A percentile compares a stretch with the other conserved stretches of the same genome.
phyloP scores from a whole-genome alignment of 2,113 vertebrate genomes.

The Dolichotis patagonum region DNA sequence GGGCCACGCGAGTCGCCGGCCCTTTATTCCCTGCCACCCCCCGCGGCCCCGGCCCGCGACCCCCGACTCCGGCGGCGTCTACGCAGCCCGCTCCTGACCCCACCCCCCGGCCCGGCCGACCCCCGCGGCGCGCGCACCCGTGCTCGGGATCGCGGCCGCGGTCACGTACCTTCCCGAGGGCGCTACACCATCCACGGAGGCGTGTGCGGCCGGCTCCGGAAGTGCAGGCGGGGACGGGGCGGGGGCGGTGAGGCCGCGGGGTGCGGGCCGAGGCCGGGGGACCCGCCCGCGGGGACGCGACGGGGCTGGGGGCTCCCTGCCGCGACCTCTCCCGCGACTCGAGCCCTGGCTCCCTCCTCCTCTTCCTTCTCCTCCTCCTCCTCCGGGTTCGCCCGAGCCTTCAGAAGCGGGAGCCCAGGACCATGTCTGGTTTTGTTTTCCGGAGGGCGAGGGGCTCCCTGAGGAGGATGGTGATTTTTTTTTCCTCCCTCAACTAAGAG shows the following conservation, averaged over 20 bases:
- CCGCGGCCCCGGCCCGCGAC: neutral
- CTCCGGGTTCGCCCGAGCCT: neutral
- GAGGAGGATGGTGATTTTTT: slow-evolving; percentile 55
- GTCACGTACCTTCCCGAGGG: slow-evolving; percentile 83
- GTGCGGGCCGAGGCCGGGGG: neutral
- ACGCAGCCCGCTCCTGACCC: neutral
- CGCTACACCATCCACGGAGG: slow-evolving; percentile 85
- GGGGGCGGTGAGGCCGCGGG: neutral
- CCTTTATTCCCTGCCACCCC: neutral
- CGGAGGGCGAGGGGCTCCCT: slow-evolving; percentile 59
- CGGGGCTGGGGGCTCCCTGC: slow-evolving; percentile 45
- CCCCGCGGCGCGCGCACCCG: neutral
- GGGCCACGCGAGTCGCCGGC: neutral
- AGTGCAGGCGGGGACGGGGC: slow-evolving; percentile 23
- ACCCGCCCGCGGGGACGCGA: slow-evolving; percentile 58
- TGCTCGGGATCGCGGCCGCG: neutral
- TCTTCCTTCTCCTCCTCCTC: neutral
- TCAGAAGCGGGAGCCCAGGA: slow-evolving; percentile 76
- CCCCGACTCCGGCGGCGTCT: neutral
- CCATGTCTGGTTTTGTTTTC: slow-evolving; percentile 74
- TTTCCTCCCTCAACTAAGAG: slow-evolving; percentile 14
- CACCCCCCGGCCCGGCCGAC: neutral
- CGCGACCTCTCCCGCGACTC: slow-evolving; percentile 50
- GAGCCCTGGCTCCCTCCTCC: neutral
- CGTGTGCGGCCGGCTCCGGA: slow-evolving; percentile 65